Conservation (phyloP, 2,113 vertebrate species). For the Oreocharis arfaki region DNA sequence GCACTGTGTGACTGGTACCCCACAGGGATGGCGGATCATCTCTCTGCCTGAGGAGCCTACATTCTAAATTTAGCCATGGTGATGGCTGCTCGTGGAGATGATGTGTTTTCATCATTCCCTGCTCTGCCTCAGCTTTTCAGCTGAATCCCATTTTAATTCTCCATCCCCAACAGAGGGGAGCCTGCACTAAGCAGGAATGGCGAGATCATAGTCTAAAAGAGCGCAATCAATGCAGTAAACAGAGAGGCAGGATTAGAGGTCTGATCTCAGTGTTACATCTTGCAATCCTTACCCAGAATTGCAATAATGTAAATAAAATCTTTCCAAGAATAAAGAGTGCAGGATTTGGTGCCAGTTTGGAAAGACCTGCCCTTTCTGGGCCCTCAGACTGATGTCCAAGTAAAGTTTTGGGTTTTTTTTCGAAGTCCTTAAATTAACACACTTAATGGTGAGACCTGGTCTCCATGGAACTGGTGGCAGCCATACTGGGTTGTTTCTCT, state of each 20-base stretch:
- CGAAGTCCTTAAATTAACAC: background rate
- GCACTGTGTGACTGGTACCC: constrained; percentile 9
- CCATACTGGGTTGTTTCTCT: background rate
- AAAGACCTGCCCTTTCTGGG: background rate
- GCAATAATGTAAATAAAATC: constrained; percentile 33
- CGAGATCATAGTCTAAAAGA: constrained; percentile 2
- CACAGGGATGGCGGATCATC: constrained; percentile 22
- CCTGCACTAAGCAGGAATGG: background rate
- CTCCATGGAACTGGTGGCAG: background rate
- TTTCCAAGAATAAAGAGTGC: constrained; percentile 2
- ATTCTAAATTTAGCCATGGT: constrained; percentile 29
- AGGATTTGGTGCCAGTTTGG: background rate
- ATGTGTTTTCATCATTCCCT: constrained; percentile 43
- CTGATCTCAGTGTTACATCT: background rate
- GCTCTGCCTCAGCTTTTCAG: constrained; percentile 31
- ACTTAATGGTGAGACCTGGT: background rate
- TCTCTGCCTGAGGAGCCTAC: constrained; percentile 38
- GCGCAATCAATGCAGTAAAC: constrained; percentile 38
- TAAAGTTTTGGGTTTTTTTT: background rate
- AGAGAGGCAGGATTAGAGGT: constrained; percentile 27
- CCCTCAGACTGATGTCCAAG: background rate
- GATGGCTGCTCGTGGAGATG: constrained; percentile 36
- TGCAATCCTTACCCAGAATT: constrained; percentile 32
- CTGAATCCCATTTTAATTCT: constrained; percentile 43
- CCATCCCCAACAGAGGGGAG: background rate